These are phyloP conservation scores for Paradoxurus hermaphroditus DNA, from an alignment of 2,113 vertebrate species.

Conservation along the genomic window DNA sequence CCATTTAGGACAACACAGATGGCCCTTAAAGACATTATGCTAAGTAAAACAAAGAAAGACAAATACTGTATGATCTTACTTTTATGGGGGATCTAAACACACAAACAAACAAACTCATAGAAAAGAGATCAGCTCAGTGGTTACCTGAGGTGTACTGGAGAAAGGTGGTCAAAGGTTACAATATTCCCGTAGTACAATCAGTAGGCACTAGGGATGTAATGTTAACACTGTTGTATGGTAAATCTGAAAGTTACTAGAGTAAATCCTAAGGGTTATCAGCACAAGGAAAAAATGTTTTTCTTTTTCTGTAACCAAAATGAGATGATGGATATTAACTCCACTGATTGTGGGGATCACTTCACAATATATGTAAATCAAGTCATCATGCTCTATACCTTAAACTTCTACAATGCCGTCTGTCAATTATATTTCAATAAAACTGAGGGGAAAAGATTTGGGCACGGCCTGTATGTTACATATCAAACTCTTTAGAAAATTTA, in stretches of 20 bases:
- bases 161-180: background rate
- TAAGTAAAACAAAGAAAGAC: background rate
- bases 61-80: background rate
- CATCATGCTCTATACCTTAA: background rate
- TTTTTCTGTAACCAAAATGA: background rate
- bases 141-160: background rate
- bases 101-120: background rate
- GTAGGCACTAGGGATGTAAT: background rate
- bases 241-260: background rate
- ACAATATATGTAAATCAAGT: background rate
- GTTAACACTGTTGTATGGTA: background rate
- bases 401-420: too few relatives aligned
- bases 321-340: background rate
- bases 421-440: background rate
- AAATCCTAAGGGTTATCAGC: background rate
- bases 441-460: background rate
- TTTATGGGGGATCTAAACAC: background rate
- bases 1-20: background rate
- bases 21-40: background rate
- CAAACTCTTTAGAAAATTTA: background rate
- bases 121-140: background rate
- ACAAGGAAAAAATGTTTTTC: background rate
- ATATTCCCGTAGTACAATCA: background rate
- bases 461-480: background rate
- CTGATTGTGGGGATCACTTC: background rate